Evolutionary conservation across 2,888 invertebrate genomes (phyloP).

Genomic region (Apamea epomidion): DNA sequence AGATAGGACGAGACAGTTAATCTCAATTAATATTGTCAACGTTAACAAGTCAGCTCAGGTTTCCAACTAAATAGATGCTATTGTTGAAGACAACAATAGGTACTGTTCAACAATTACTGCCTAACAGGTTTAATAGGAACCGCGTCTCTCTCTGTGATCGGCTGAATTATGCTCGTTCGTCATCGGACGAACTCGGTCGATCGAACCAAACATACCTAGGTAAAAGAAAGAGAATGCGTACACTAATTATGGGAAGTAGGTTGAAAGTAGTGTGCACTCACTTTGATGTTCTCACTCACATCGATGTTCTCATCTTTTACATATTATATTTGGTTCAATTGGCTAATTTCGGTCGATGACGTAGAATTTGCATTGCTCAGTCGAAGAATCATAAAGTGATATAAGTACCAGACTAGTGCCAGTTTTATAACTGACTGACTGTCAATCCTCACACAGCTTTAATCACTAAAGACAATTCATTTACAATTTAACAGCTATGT

Average conservation of each 20-base stretch:
- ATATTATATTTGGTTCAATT: neutral
- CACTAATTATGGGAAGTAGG: neutral
- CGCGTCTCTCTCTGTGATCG: neutral
- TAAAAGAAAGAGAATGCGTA: neutral
- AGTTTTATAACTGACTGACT: constrained; percentile 3
- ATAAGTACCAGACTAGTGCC: neutral
- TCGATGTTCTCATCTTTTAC: neutral
- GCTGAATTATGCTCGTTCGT: neutral
- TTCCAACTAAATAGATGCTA: constrained; percentile 20
- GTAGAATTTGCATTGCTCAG: neutral
- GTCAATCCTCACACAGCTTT: neutral
- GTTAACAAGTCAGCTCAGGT: constrained; percentile 19
- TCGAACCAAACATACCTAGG: neutral
- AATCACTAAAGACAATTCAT: neutral
- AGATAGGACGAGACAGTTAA: constrained; percentile 5
- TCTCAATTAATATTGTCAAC: constrained; percentile 20
- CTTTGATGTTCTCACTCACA: neutral
- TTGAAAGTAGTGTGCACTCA: neutral
- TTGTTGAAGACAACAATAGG: constrained; percentile 48
- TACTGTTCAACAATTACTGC: constrained; percentile 50
- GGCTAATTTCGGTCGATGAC: neutral
- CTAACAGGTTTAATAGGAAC: constrained; percentile 29
- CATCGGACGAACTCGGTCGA: neutral
- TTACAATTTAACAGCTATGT: neutral
- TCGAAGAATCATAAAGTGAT: neutral